A percentile compares a stretch with the other conserved stretches of the same genome.
Evolutionary conservation across 2,888 invertebrate species (phyloP).

Genomic region (Hirudinaria manillensis): DNA sequence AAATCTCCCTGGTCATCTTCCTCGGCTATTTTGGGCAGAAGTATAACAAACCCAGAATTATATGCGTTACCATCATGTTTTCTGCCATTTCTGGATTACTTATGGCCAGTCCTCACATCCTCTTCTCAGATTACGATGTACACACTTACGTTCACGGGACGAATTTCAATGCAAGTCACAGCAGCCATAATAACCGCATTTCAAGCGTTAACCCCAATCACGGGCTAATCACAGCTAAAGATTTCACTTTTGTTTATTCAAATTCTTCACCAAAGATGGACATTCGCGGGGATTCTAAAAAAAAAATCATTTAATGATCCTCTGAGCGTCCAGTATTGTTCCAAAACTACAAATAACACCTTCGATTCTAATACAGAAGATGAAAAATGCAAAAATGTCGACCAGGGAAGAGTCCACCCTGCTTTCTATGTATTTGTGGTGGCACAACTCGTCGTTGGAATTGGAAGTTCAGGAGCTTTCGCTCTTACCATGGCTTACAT

Average conservation of each 20-base stretch:
- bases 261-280: not conserved
- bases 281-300: not conserved
- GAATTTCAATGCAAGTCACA: not conserved
- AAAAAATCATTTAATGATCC: too few species aligned
- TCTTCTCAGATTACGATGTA: slow-evolving; percentile 24
- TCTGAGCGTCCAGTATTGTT: not conserved
- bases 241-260: not conserved
- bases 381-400: not conserved
- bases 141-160: not conserved
- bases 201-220: not conserved
- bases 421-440: slow-evolving; percentile 34
- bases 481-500: slow-evolving; percentile 46
- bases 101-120: slow-evolving; percentile 37
- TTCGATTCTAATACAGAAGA: not conserved
- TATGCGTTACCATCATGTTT: slow-evolving; percentile 34
- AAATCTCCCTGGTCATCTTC: slow-evolving; percentile 37
- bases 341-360: not conserved
- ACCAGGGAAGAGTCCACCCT: slow-evolving; percentile 15
- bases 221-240: not conserved
- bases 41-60: slow-evolving; percentile 37
- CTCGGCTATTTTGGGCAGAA: slow-evolving; percentile 38
- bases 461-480: slow-evolving; percentile 40
- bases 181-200: not conserved
- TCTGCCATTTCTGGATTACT: slow-evolving; percentile 35
- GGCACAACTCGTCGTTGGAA: slow-evolving; percentile 36